Base-by-base conservation (phyloP, 2,113 vertebrate species). In the Podilymbus podiceps region DNA sequence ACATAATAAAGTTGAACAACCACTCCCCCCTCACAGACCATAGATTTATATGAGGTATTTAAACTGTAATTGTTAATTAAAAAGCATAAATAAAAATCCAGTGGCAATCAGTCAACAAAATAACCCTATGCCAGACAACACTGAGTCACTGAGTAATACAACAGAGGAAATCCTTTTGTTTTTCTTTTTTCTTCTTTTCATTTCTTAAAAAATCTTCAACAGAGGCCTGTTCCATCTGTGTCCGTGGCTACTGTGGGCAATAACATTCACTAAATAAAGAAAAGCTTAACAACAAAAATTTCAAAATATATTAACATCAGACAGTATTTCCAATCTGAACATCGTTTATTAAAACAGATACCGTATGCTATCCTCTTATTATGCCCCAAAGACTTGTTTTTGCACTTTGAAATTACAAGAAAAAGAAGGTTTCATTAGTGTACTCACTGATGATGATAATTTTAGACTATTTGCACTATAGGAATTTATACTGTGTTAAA, bases 301-400 rank as follows among this genome's bases (percentile, higher is more conserved):
- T 85, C 35, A 92, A 92, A 96, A 76, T 58, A 68, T 35, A 59
- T 87, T 85, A 80, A 73, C 49, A 92, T 72, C 77, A 56, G 42
- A 82, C 3, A 1, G 73, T 72, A 74, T 52, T 90, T 97, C 88
- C 85, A 78, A 63, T 88, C 62, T 68, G 89, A 96, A 82, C 23
- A 79, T 84, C 28, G 89, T 94, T 95, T 95, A 93, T 82, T 95
- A 94, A 89, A 97, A 89, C 56, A 92, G 89, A 93, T 82, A 73
- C 55, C 4, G 53, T 94, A 95, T 90, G 94, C 85, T 96, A 97
- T 88, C 96, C 94, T 97, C 97, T 96, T 95, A 95, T 96, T 93
- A 92, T 92, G 95, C 97, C 98, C 97, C 92, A 92, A 97, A 98
- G 98, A 98, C 96, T 95, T 93, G 69, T 63, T 98, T 98, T 98